A percentile compares a stretch with the other conserved stretches of the same genome.
These are phyloP conservation scores for Molanna angustata DNA, from an alignment of 2,888 invertebrate species.

Conservation along the genomic window DNA sequence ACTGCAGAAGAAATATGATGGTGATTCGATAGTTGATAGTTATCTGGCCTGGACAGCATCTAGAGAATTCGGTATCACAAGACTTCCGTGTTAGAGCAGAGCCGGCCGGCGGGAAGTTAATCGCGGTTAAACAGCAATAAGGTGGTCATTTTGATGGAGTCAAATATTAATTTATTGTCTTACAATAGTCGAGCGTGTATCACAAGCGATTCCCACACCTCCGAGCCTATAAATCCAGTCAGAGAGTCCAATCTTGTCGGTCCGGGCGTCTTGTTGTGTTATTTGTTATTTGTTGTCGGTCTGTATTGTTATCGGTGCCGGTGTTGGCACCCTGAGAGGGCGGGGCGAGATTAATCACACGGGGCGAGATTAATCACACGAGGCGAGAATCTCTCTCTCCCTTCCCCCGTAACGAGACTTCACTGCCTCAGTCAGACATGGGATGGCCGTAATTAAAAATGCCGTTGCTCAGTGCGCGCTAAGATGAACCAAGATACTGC, in stretches of 20 bases:
- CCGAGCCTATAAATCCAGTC: constrained; percentile 14
- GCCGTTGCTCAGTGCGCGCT: constrained; percentile 24
- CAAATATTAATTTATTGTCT: constrained; percentile 19
- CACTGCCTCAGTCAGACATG: constrained; percentile 24
- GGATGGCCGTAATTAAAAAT: constrained; percentile 32
- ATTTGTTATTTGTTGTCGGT: constrained; percentile 12
- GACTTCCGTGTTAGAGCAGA: no score
- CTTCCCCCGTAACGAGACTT: constrained; percentile 23
- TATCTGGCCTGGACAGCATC: no score
- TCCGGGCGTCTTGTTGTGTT: constrained; percentile 12
- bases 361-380: constrained; percentile 26
- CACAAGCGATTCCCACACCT: constrained; percentile 23
- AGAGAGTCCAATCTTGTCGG: constrained; percentile 15
- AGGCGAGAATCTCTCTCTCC: constrained; percentile 25
- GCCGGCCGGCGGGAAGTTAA: no score
- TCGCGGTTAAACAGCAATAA: no score
- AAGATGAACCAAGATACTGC: constrained; percentile 19
- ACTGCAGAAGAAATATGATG: no score
- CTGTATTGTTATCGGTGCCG: constrained; percentile 8
- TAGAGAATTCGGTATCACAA: no score
- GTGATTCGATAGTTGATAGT: no score
- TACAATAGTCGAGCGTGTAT: constrained; percentile 22
- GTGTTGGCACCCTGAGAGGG: constrained; percentile 24
- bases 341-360: constrained; percentile 7
- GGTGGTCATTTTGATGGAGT: background rate